phyloP scores from a whole-genome alignment of 2,113 vertebrate species.

The Marmota monax region DNA sequence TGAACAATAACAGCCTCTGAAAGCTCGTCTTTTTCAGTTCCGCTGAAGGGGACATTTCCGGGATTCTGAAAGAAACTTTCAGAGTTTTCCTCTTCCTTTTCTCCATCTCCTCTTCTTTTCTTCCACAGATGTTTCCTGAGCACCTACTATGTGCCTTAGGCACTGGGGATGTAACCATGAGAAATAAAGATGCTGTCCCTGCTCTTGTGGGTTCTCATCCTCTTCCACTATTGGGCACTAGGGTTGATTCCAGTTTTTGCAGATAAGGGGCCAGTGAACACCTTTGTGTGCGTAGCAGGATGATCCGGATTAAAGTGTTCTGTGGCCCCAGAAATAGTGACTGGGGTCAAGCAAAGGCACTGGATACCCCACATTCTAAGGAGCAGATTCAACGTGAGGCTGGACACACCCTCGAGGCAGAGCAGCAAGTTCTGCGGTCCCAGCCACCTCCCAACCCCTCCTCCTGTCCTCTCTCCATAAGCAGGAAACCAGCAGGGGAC shows the following conservation, averaged over 20 bases:
- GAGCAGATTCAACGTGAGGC: neutral
- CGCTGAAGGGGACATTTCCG: neutral
- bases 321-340: neutral
- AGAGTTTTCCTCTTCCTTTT: neutral
- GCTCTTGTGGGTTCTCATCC: neutral
- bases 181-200: neutral
- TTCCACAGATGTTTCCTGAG: neutral
- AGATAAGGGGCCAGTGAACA: neutral
- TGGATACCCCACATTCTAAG: neutral
- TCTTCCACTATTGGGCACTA: neutral
- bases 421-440: neutral
- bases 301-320: neutral
- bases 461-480: neutral
- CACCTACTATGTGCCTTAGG: neutral
- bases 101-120: neutral
- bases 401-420: neutral
- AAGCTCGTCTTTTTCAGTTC: neutral
- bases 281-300: neutral
- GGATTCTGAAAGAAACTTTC: conserved; percentile 12
- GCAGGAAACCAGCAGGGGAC: neutral
- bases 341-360: neutral
- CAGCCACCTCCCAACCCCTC: fast-evolving
- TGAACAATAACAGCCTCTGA: neutral
- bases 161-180: too few relatives aligned
- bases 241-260: neutral